Base-by-base conservation (phyloP, 1,140 invertebrate species). In the Meloidogyne hapla region DNA sequence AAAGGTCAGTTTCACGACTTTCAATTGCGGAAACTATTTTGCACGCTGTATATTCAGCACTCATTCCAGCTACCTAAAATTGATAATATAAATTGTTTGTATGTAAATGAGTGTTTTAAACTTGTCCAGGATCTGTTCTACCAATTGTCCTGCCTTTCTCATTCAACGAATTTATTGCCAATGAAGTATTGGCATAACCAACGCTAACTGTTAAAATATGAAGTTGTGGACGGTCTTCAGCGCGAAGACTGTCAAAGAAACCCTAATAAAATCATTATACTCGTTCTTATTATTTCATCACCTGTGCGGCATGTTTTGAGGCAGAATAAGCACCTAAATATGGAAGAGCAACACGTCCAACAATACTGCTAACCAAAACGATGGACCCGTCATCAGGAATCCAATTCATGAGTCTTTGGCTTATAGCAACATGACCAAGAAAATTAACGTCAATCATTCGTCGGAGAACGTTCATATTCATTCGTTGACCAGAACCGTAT, bases 401-500 rank as follows among this genome's bases (percentile, higher is more conserved):
- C 89, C 1, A 94, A 21, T 88, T 94, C 96, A 96, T 18, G 89
- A 90, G 12, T 92, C 92, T 65, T 92, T 95, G 96, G 2, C 93
- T 94, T 9, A 97, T 87, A 61, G 92, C 93, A 75, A 96, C 90
- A 81, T 94, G 91, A 33, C 94, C 94, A 90, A 97, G 94, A 89
- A 95, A 97, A 89, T 98, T 98, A 2, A 95, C 91, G 25, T 91
- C 87, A 94, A 98, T 97, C 23, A 98, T 89, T 26, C 56, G 66
- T 12, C 69, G 21, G 26, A 75, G 26, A 33, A 97, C 93, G 85
- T 93, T 91, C 18, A 94, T 85, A 61, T 91, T 89, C 2, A 94
- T 96, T 65, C 92, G 89, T 23, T 91, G 77, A 72, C 93, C 91
- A 81, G 91, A 89, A 8, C 94, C 94, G 84, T 95, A 89, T 13